These are phyloP conservation scores for Papilio helenus DNA, from an alignment of 1,140 invertebrate genomes.

Conservation along the genomic window DNA sequence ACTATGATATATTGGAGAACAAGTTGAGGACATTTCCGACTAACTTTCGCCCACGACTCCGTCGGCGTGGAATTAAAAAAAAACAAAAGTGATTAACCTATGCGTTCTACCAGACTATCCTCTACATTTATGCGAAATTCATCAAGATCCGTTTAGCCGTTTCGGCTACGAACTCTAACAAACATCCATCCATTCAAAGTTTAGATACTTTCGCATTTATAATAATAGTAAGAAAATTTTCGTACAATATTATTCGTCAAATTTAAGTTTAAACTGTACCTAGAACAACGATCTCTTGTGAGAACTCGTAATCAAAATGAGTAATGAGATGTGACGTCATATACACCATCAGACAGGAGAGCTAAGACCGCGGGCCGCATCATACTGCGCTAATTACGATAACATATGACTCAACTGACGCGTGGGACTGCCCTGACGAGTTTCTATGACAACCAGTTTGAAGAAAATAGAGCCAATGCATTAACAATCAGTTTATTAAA, in stretches of 20 bases:
- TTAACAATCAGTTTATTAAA: not conserved
- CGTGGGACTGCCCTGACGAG: slow-evolving; percentile 19
- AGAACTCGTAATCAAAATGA: not conserved
- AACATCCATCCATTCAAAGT: no score
- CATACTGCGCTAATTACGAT: not conserved
- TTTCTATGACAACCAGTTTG: slow-evolving; percentile 27
- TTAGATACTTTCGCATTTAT: no score
- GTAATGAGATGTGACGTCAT: not conserved
- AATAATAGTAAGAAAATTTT: no score
- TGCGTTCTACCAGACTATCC: no score
- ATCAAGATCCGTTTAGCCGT: no score
- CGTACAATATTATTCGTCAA: no score
- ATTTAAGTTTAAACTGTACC: not conserved
- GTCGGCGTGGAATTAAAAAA: no score
- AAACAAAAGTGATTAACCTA: no score
- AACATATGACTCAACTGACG: slow-evolving; percentile 2
- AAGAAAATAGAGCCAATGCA: not conserved
- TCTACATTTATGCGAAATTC: no score
- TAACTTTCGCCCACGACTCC: no score
- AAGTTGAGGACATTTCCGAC: not conserved
- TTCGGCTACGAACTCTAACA: no score
- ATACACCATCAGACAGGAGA: not conserved
- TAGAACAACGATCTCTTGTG: slow-evolving; percentile 11
- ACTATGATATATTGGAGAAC: not conserved
- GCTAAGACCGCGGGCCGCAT: not conserved